Evolutionary conservation across 2,888 invertebrate genomes (phyloP).

Genomic region (Standfussiana lucernea): DNA sequence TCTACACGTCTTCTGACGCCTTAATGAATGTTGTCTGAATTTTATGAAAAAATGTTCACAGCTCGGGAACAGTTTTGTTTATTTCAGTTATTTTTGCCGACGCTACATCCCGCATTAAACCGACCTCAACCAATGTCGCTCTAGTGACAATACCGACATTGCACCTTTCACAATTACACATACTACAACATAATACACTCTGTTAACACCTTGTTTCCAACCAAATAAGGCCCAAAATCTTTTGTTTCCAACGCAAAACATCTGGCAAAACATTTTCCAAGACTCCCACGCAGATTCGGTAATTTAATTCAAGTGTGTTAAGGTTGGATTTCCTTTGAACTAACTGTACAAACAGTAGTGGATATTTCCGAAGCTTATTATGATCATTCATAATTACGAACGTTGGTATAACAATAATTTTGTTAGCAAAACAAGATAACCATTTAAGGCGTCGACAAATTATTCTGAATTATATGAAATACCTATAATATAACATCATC

Average conservation of each 20-base stretch:
- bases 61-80: not conserved
- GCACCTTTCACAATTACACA: conserved; percentile 64
- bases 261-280: conserved; percentile 1
- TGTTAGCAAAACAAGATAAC: conserved; percentile 43
- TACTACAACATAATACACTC: conserved; percentile 1
- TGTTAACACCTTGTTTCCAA: not conserved
- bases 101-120: conserved; percentile 59
- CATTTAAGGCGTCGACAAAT: conserved; percentile 49
- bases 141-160: conserved; percentile 65
- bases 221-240: not conserved
- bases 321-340: conserved; percentile 13
- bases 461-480: not conserved
- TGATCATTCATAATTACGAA: conserved; percentile 52
- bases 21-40: too few species aligned
- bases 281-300: not conserved
- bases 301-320: not conserved
- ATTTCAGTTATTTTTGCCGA: conserved; percentile 34
- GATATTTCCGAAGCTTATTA: conserved; percentile 36
- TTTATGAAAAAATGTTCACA: too few species aligned
- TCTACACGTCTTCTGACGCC: too few species aligned
- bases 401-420: conserved; percentile 54
- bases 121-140: conserved; percentile 69
- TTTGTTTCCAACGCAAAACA: conserved; percentile 1
- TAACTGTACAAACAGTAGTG: not conserved
- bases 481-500: too few species aligned